phyloP scores from a whole-genome alignment of 2,113 vertebrate species.

The Caretta caretta region DNA sequence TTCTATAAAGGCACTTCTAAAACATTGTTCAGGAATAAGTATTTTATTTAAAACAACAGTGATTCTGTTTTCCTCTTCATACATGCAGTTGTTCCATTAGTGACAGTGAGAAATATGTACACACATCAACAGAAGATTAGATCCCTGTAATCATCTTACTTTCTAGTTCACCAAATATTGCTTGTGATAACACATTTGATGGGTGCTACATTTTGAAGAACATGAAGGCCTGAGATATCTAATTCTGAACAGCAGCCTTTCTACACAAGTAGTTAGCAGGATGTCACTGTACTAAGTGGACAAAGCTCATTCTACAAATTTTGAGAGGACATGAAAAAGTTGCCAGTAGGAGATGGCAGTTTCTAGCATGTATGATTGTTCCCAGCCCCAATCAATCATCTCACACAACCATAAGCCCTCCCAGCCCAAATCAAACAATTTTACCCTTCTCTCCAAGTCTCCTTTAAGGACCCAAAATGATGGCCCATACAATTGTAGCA shows the following conservation, averaged over 20 bases:
- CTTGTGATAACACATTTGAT: background rate
- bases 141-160: background rate
- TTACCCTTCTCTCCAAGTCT: background rate
- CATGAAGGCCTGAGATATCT: background rate
- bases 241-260: background rate
- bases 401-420: background rate
- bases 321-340: background rate
- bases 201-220: background rate
- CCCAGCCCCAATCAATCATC: background rate
- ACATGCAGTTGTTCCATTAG: background rate
- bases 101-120: background rate
- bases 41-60: background rate
- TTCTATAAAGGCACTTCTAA: background rate
- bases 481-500: background rate
- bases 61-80: background rate
- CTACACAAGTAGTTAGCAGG: background rate
- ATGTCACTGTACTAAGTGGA: background rate
- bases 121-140: background rate
- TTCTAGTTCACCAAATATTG: background rate
- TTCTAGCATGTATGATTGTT: background rate
- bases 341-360: background rate
- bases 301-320: rapidly evolving
- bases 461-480: background rate
- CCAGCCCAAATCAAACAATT: background rate
- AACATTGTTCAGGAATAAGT: background rate